Evolutionary conservation across 2,797 vertebrate species (phyloP), one percentile per base, ranked within the genome.

Genomic region (Anguilla megastoma): DNA sequence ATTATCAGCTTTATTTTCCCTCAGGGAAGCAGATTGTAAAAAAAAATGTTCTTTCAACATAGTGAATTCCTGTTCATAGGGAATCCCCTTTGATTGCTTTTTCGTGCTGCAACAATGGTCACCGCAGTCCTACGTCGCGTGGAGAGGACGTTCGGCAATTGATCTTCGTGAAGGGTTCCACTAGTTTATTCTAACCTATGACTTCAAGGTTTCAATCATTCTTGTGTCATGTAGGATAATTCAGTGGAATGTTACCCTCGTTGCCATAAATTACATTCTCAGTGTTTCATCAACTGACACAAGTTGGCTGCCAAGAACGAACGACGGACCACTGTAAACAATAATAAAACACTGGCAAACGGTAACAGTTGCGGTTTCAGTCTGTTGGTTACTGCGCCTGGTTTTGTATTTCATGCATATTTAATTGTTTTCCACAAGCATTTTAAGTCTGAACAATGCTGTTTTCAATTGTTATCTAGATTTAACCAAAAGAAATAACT

Each of bases 11-110:
- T 48, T 14, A 48, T 50, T 48, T 82, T 24, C 9, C 12, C 41
- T 14, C 14, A 1, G 36, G 24, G 21, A 12, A 30, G n/a, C n/a
- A n/a, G 21, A 79, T 18, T 41, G 36, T 48, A 41, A 50, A 24
- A 79, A 33, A 56, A 18, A 58, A 50, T 82, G 18, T 8, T 50
- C 5, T 69, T 27, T 69, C 1, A 69, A 24, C 54, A 79, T 84
- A 79, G 41, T 87, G 83, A 85, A 33, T 60, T 84, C 52, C 82
- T 63, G 66, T 33, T 33, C 27, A 33, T 50, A 87, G 88, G 88
- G 88, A 89, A 89, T 89, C 88, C 88, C 86, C 88, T 89, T 89
- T 87, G 66, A 85, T 87, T 87, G 88, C 88, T 66, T 66, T 82
- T 41, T 33, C 71, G n/a, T 76, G 52, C 71, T 76, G 82, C 71